Evolutionary conservation across 2,113 vertebrate genomes (phyloP).

Genomic region (Gasterosteus aculeatus): DNA sequence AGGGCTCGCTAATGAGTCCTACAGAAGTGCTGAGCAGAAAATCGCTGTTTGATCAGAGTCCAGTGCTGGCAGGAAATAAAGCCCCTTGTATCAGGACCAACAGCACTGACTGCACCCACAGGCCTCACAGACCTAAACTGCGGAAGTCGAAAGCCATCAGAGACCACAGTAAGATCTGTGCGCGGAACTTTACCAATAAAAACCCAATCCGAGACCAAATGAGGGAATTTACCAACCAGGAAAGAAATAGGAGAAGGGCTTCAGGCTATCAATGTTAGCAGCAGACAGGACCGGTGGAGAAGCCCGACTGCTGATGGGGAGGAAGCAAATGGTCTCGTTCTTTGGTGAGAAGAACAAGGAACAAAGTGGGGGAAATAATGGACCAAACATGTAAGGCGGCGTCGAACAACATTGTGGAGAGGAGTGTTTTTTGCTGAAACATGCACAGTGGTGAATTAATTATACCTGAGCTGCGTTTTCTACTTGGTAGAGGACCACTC

Average conservation of each 20-base stretch:
- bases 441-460: slow-evolving; percentile 46
- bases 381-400: slow-evolving; percentile 25
- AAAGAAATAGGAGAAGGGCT: slow-evolving; percentile 47
- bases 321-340: slow-evolving; percentile 40
- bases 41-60: slow-evolving; percentile 63
- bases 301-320: slow-evolving; percentile 19
- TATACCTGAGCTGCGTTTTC: slow-evolving; percentile 44
- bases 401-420: slow-evolving; percentile 36
- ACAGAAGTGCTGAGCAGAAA: slow-evolving; percentile 64
- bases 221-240: slow-evolving; percentile 42
- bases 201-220: slow-evolving; percentile 48
- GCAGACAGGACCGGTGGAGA: slow-evolving; percentile 33
- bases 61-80: slow-evolving; percentile 52
- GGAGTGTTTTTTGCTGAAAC: slow-evolving; percentile 27
- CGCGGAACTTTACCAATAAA: slow-evolving; percentile 18
- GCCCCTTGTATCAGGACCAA: slow-evolving; percentile 37
- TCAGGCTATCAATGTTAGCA: slow-evolving; percentile 30
- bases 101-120: slow-evolving; percentile 18
- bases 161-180: slow-evolving; percentile 51
- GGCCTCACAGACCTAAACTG: slow-evolving; percentile 53
- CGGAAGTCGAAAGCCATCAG: slow-evolving; percentile 42
- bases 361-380: slow-evolving; percentile 35
- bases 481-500: slow-evolving; percentile 24
- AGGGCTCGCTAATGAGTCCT: slow-evolving; percentile 69
- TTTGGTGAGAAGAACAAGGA: slow-evolving; percentile 39